Base-by-base conservation (phyloP, 2,888 invertebrate species). In the Biston stratarius region DNA sequence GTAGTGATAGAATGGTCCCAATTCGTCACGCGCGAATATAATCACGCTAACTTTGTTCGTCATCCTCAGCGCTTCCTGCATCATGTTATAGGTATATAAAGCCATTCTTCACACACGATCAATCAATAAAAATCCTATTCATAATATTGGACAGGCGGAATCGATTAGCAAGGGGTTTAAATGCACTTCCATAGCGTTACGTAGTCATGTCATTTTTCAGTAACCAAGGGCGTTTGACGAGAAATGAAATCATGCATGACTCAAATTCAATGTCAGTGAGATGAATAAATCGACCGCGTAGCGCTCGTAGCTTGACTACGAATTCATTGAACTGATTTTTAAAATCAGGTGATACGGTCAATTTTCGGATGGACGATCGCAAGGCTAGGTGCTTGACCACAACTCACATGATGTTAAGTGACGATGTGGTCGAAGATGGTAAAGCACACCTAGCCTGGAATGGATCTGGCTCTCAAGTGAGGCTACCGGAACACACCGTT, bases 151-250 rank as follows among this genome's bases (percentile, higher is more conserved):
- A 59, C 61, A 53, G 47, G 45, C 68, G 63, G 70, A 72, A 74
- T 77, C 77, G 80, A 80, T 83, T 83, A 77, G 74, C 74, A 38
- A 58, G 71, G 63, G 55, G 69, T 65, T 58, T 38, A 3, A 48
- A 38, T 58, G 55, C 55, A 42, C 24, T 58, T 47, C 38, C 45
- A 57, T 48, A 38, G 11, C 8, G 48, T 48, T 71, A 14, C 14
- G 14, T 14, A 36, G 24, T n/a, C 11, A 36, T 14, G 8, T 14
- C 52, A 38, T 11, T 38, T 53, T 51, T 14, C 9, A 11, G 0
- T 10, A 38, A 9, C 15, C 14, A 53, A 53, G 38, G 51, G n/a
- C n/a, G 36, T 24, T 0, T 48, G 5, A 33, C 9, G 44, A 33
- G 24, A 11, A 5, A 8, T 9, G 0, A 33, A 48, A 48, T 11